These are phyloP conservation scores for Synchiropus splendidus DNA, from an alignment of 2,113 vertebrate species.

Conservation along the genomic window DNA sequence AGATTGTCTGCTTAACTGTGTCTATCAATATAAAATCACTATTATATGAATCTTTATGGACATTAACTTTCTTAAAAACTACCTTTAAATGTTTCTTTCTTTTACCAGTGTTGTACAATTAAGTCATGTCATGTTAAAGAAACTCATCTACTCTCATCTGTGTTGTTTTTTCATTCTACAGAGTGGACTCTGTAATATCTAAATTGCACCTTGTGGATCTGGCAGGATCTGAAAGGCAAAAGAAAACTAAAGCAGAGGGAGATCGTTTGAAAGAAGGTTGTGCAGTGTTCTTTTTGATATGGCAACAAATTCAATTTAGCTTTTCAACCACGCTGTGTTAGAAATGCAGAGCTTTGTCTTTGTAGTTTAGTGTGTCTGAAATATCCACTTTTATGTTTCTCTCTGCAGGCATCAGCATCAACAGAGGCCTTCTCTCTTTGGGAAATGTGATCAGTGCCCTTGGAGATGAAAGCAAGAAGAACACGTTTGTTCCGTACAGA, in stretches of 20 bases:
- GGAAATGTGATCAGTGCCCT: slow-evolving; percentile 98
- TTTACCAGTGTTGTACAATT: slow-evolving; percentile 1
- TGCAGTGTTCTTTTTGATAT: background rate
- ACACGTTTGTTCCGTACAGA: slow-evolving; percentile 88
- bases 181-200: slow-evolving; percentile 61
- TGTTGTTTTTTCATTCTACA: slow-evolving; percentile 26
- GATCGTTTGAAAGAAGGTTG: slow-evolving; percentile 91
- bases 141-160: no score
- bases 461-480: slow-evolving; percentile 87
- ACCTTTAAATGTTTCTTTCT: no score
- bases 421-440: slow-evolving; percentile 84
- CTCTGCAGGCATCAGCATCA: slow-evolving; percentile 88
- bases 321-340: no score
- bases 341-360: no score
- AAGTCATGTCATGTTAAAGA: no score
- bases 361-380: no score
- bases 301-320: no score
- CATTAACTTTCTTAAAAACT: no score
- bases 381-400: slow-evolving; percentile 11
- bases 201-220: slow-evolving; percentile 94
- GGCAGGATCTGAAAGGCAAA: slow-evolving; percentile 94
- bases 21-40: no score
- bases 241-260: slow-evolving; percentile 96
- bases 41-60: no score
- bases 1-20: no score